Evolutionary conservation across 2,797 vertebrate species (phyloP).

Genomic region (Spondyliosoma cantharus): DNA sequence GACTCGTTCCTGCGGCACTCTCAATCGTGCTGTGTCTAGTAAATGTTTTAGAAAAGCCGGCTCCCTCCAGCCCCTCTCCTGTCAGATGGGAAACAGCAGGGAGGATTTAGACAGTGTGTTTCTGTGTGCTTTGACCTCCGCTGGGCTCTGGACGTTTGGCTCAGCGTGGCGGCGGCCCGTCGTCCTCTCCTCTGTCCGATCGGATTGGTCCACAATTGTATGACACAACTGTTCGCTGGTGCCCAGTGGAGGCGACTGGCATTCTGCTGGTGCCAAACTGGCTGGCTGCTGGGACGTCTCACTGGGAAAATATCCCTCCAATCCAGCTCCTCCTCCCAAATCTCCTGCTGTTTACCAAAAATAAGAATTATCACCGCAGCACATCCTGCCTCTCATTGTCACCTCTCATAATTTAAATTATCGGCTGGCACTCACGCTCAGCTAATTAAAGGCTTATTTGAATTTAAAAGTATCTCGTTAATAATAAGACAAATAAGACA

Average conservation of each 20-base stretch:
- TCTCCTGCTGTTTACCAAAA: slow-evolving; percentile 74
- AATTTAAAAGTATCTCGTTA: slow-evolving; percentile 58
- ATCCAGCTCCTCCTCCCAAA: slow-evolving; percentile 53
- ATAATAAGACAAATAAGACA: slow-evolving; percentile 63
- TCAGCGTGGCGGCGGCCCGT: slow-evolving; percentile 39
- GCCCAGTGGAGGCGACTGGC: slow-evolving; percentile 63
- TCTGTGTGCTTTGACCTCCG: slow-evolving; percentile 64
- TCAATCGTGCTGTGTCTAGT: neutral
- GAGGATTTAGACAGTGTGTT: slow-evolving; percentile 60
- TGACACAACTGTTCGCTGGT: slow-evolving; percentile 58
- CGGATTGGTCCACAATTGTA: slow-evolving; percentile 56
- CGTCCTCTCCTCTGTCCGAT: slow-evolving; percentile 57
- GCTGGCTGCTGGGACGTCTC: slow-evolving; percentile 61
- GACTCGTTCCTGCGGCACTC: too few relatives aligned
- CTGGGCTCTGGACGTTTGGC: slow-evolving; percentile 54
- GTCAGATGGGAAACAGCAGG: slow-evolving; percentile 47
- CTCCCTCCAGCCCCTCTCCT: slow-evolving; percentile 16
- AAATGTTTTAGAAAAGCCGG: slow-evolving; percentile 11
- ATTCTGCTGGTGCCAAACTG: slow-evolving; percentile 66
- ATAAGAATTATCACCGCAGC: slow-evolving; percentile 68
- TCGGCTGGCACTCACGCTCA: slow-evolving; percentile 65
- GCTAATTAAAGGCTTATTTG: slow-evolving; percentile 77
- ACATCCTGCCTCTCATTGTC: slow-evolving; percentile 62
- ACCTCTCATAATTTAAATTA: slow-evolving; percentile 70
- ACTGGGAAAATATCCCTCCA: slow-evolving; percentile 54